A percentile compares a stretch with the other conserved stretches of the same genome.
Conservation (phyloP, 2,797 vertebrate species). For the Anguilla obscura region DNA sequence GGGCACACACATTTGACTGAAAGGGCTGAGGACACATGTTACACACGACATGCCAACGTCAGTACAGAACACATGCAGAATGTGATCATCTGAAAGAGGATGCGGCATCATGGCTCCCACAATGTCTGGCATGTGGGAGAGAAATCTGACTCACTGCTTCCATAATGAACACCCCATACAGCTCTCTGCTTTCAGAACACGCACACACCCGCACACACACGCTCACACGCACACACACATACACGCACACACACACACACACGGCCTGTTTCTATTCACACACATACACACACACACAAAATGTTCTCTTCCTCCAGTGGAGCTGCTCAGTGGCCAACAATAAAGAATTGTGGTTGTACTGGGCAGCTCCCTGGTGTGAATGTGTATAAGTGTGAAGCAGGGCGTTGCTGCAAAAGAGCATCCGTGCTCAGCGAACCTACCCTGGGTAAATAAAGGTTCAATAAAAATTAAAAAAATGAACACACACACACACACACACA, state of each 20-base stretch:
- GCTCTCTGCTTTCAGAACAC: neutral
- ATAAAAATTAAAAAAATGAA: neutral
- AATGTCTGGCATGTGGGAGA: neutral
- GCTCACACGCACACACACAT: neutral
- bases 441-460: no score
- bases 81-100: neutral
- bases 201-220: neutral
- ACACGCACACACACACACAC: neutral
- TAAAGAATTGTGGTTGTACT: no score
- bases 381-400: no score
- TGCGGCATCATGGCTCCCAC: neutral
- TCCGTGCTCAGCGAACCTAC: no score
- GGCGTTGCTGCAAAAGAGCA: no score
- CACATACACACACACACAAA: neutral
- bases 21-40: neutral
- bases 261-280: neutral
- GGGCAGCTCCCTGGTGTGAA: no score
- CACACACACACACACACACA: neutral
- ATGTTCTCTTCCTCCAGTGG: no score
- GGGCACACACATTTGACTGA: neutral
- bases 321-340: no score
- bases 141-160: constrained; percentile 12
- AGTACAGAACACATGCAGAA: neutral
- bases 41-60: neutral
- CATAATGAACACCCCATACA: neutral